These are phyloP conservation scores for Rhagonycha fulva DNA, from an alignment of 2,888 invertebrate species.

Conservation along the genomic window DNA sequence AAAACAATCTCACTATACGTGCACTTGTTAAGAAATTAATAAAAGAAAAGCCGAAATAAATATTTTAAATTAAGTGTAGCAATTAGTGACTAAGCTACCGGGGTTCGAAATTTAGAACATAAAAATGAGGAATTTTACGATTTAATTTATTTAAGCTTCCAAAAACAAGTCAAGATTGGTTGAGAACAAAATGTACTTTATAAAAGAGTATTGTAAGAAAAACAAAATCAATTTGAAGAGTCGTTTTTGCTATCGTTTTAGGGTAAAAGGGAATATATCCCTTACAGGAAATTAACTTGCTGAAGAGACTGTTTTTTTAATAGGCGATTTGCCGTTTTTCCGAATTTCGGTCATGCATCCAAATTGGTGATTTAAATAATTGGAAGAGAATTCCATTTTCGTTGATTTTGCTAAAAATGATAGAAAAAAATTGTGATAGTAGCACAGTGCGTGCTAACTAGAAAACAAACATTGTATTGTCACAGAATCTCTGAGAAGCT, in stretches of 20 bases:
- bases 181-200: background rate
- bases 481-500: conserved; percentile 38
- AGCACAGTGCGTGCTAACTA: background rate
- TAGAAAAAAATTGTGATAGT: background rate
- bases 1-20: background rate
- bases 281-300: conserved; percentile 31
- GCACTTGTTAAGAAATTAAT: background rate
- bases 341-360: conserved; percentile 24
- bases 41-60: background rate
- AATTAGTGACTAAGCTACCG: background rate
- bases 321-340: conserved; percentile 27
- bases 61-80: background rate
- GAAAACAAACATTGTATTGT: conserved; percentile 38
- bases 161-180: background rate
- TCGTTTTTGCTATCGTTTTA: conserved; percentile 24
- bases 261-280: conserved; percentile 14
- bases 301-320: conserved; percentile 29
- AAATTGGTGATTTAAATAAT: conserved; percentile 30
- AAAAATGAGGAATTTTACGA: background rate
- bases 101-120: background rate
- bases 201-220: conserved; percentile 1
- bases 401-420: conserved; percentile 3
- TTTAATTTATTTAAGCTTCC: background rate
- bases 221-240: conserved; percentile 26
- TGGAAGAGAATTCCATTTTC: conserved; percentile 19